Evolutionary conservation across 2,797 vertebrate genomes (phyloP).

Genomic region (Gorsachius magnificus): DNA sequence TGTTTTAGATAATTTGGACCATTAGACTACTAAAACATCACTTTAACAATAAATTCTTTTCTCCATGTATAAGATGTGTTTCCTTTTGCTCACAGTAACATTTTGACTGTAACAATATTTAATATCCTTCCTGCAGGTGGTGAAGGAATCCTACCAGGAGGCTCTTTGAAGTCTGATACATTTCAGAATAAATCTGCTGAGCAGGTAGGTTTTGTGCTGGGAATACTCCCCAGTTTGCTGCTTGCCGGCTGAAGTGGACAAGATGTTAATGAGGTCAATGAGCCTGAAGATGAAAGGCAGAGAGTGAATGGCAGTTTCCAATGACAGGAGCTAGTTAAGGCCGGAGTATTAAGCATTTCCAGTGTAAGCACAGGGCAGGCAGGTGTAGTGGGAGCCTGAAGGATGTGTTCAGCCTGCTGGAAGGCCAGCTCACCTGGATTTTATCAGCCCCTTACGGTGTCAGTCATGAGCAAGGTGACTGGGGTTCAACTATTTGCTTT

Average conservation of each 20-base stretch:
- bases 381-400: not conserved
- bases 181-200: not conserved
- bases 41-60: not conserved
- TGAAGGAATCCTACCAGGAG: not conserved
- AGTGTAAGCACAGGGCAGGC: not conserved
- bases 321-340: not conserved
- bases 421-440: not conserved
- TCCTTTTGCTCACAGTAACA: not conserved
- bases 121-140: not conserved
- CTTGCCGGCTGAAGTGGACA: not conserved
- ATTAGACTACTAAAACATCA: not conserved
- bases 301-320: not conserved
- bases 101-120: not conserved
- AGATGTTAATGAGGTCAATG: not conserved
- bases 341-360: not conserved
- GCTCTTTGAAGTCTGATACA: not conserved
- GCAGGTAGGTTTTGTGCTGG: not conserved
- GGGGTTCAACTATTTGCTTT: not conserved
- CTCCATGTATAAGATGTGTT: not conserved
- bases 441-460: not conserved
- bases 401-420: not conserved
- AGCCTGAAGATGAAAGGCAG: not conserved
- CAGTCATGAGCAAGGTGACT: not conserved
- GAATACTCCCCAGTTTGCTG: not conserved
- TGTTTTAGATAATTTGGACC: not conserved